Conservation (phyloP, 2,113 vertebrate genomes). For the Chascanopsetta lugubris region DNA sequence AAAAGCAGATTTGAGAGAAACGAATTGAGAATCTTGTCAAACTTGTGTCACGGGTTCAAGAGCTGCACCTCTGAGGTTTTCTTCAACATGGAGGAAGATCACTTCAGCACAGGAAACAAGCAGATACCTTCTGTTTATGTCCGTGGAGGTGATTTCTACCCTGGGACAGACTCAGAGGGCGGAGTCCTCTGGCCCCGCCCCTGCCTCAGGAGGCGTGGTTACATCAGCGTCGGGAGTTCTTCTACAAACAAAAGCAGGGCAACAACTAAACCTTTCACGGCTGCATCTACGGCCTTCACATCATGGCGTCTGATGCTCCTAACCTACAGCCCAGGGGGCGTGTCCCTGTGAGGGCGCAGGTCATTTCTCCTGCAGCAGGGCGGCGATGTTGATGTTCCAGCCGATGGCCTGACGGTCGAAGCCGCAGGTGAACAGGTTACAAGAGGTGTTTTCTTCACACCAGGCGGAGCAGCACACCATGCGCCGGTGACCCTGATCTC, state of each 20-base stretch:
- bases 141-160: neutral
- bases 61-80: no score
- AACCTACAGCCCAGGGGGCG: neutral
- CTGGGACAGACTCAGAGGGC: neutral
- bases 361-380: slow-evolving; percentile 95
- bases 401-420: slow-evolving; percentile 98
- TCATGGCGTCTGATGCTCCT: no score
- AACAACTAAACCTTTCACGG: neutral
- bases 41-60: no score
- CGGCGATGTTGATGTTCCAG: slow-evolving; percentile 98
- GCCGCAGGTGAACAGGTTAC: slow-evolving; percentile 96
- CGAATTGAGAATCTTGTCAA: no score
- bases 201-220: neutral
- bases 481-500: slow-evolving; percentile 89
- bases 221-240: neutral
- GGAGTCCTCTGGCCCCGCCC: neutral
- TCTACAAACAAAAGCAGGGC: neutral
- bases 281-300: neutral
- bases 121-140: neutral
- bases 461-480: slow-evolving; percentile 96
- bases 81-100: no score
- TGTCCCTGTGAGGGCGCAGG: neutral
- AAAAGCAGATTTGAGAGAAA: no score
- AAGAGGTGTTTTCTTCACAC: slow-evolving; percentile 92
- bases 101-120: neutral